Evolutionary conservation across 2,113 vertebrate genomes (phyloP).

Genomic region (Ammospiza caudacuta): DNA sequence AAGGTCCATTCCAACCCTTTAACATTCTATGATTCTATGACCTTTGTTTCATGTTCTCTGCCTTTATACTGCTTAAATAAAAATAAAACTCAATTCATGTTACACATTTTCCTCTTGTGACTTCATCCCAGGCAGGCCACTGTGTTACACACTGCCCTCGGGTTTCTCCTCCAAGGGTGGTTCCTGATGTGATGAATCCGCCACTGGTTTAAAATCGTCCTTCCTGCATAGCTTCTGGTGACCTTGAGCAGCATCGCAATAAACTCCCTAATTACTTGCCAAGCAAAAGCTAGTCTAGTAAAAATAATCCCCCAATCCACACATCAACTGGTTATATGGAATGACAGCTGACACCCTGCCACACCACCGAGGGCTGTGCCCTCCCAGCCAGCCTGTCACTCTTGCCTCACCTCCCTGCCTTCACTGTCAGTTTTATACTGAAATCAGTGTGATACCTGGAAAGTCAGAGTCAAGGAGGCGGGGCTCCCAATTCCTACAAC

Average conservation of each 20-base stretch:
- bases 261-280: background rate
- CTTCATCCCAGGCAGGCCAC: too few relatives aligned
- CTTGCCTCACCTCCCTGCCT: background rate
- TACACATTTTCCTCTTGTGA: background rate
- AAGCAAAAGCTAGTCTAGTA: background rate
- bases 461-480: background rate
- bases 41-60: fast-evolving
- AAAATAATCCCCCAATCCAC: background rate
- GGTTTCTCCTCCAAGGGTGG: fast-evolving
- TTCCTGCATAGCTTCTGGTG: background rate
- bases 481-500: background rate
- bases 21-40: background rate
- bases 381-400: background rate
- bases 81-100: fast-evolving
- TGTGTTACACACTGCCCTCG: background rate
- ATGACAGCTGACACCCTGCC: background rate
- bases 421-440: fast-evolving
- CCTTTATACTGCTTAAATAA: background rate
- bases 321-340: fast-evolving
- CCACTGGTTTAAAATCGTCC: background rate
- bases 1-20: background rate
- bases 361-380: background rate
- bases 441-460: background rate
- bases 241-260: background rate
- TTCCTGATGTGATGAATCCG: fast-evolving